phyloP scores from a whole-genome alignment of 2,113 vertebrate genomes.

The Marcusenius ussheri region DNA sequence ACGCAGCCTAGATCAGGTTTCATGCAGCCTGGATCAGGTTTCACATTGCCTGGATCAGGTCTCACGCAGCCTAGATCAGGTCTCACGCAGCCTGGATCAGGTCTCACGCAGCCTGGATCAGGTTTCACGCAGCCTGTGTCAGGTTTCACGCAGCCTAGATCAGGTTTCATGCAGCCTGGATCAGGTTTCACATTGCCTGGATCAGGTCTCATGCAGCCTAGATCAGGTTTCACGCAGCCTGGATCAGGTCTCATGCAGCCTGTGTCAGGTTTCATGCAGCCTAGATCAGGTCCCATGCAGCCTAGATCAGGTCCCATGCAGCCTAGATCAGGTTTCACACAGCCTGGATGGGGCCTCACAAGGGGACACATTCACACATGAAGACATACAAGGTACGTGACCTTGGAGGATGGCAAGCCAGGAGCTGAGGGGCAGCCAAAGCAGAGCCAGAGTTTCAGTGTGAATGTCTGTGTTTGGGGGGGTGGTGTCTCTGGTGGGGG shows the following conservation, averaged over 20 bases:
- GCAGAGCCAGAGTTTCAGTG: background rate
- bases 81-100: background rate
- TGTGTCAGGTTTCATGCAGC: no score
- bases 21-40: background rate
- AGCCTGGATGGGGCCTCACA: background rate
- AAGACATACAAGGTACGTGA: background rate
- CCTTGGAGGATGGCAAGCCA: background rate
- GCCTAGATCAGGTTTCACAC: background rate
- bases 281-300: background rate
- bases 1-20: background rate
- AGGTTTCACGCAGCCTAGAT: background rate
- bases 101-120: background rate
- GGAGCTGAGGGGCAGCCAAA: background rate
- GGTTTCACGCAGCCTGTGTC: background rate
- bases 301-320: background rate
- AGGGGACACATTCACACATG: conserved; percentile 7
- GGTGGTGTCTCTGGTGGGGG: background rate
- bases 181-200: background rate
- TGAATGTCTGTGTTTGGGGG: background rate
- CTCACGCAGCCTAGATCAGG: background rate
- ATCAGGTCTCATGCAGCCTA: background rate
- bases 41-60: background rate
- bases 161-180: background rate
- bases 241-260: background rate
- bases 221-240: background rate